Percentiles rank a stretch among this genome's conserved stretches.
These are phyloP conservation scores for Gymnoscelis rufifasciata DNA, from an alignment of 2,888 invertebrate species.

Conservation along the genomic window DNA sequence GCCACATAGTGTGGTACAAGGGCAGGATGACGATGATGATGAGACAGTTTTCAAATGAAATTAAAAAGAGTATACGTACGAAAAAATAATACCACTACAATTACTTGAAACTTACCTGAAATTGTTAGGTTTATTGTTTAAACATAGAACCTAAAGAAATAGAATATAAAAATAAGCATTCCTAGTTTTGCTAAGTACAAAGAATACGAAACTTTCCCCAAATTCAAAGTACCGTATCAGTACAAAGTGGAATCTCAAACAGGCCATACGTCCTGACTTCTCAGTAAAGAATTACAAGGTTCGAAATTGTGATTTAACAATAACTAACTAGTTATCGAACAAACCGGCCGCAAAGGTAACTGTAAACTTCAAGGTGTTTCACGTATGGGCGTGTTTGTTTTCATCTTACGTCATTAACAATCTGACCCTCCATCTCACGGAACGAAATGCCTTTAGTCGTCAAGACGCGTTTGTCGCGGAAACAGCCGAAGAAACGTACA, in stretches of 20 bases:
- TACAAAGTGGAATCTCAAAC: conserved; percentile 43
- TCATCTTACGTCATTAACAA: conserved; percentile 64
- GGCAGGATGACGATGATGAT: no score
- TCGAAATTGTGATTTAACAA: background rate
- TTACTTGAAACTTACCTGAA: no score
- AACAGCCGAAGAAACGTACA: conserved; percentile 26
- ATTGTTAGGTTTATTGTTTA: no score
- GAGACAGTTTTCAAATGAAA: no score
- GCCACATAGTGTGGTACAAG: no score
- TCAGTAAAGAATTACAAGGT: background rate
- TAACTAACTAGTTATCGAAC: conserved; percentile 1
- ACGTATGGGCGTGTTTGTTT: conserved; percentile 56
- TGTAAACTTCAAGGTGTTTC: conserved; percentile 51
- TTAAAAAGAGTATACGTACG: no score
- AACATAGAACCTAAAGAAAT: no score
- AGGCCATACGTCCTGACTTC: conserved; percentile 35
- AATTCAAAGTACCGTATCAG: conserved; percentile 23
- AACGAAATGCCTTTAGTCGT: conserved; percentile 36
- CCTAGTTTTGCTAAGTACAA: no score
- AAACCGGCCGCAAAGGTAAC: conserved; percentile 19
- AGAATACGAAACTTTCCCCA: no score
- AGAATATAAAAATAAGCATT: no score
- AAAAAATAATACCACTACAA: no score
- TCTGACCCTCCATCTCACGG: conserved; percentile 40
- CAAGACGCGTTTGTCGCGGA: conserved; percentile 38